Conservation (phyloP, 1,140 invertebrate species). For the Hycleus phaleratus region DNA sequence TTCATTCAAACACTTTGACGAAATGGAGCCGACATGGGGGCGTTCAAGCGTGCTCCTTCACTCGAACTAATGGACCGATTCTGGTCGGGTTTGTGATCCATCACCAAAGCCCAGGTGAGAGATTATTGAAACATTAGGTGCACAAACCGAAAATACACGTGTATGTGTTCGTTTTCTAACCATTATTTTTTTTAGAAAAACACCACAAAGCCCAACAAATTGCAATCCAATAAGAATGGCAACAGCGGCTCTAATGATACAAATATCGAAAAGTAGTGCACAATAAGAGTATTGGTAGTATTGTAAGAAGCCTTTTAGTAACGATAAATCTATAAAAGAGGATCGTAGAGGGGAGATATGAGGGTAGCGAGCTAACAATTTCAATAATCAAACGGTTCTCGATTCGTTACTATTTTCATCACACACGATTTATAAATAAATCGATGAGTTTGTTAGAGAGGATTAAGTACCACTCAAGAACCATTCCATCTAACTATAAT, state of each 20-base stretch:
- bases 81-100: neutral
- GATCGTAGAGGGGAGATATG: no score
- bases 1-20: conserved; percentile 6
- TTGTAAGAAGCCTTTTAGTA: no score
- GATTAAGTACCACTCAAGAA: no score
- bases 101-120: conserved; percentile 10
- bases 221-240: conserved; percentile 15
- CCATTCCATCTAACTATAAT: neutral
- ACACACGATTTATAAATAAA: no score
- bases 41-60: conserved; percentile 19
- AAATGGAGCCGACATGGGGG: conserved; percentile 18
- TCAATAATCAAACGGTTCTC: no score
- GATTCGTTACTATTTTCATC: no score
- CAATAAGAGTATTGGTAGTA: conserved; percentile 4
- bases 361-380: no score
- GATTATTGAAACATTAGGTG: conserved; percentile 17
- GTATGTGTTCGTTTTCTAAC: conserved; percentile 1
- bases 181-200: no score
- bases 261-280: conserved; percentile 2
- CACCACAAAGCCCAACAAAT: conserved; percentile 6
- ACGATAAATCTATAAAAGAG: no score
- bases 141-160: neutral
- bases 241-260: conserved; percentile 13
- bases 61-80: conserved; percentile 16
- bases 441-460: no score